A percentile compares a stretch with the other conserved stretches of the same genome.
These are phyloP conservation scores for honey bee (Apis mellifera) DNA, from an alignment of 1,140 invertebrate genomes.

Conservation along the genomic window Amel_HAv3.1 CM009932.2:7291001-7291500, in stretches of 20 bases:
- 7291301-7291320: not conserved
- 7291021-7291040: too few species aligned
- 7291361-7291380: not conserved
- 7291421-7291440: not conserved
- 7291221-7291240: not conserved
- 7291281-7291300: not conserved
- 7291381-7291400: constrained; percentile 16
- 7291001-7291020: too few species aligned
- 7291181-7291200: not conserved
- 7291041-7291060: too few species aligned
- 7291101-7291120: too few species aligned
- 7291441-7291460: not conserved
- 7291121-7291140: not conserved
- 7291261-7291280: not conserved
- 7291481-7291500: constrained; percentile 2
- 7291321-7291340: not conserved
- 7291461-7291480: constrained; percentile 12
- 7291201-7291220: not conserved
- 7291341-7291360: not conserved
- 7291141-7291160: not conserved
- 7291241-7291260: constrained; percentile 4
- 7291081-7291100: constrained; percentile 18
- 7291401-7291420: constrained; percentile 1
- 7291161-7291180: constrained; percentile 1
- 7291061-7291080: not conserved